phyloP scores from a whole-genome alignment of 1,140 invertebrate species.

The Gryllus bimaculatus region DNA sequence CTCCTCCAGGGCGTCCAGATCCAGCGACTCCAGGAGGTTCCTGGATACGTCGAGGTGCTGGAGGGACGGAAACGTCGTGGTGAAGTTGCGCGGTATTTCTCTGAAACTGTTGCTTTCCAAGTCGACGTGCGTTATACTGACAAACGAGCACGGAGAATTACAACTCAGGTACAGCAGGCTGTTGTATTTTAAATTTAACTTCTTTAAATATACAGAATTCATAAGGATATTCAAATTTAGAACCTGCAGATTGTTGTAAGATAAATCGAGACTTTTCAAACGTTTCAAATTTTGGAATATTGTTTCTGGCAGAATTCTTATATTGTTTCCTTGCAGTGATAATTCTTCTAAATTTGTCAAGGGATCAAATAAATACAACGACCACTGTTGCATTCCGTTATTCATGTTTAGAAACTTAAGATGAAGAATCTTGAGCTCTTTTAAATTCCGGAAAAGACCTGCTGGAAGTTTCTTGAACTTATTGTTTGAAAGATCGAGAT shows the following conservation, averaged over 20 bases:
- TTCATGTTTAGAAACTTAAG: not conserved
- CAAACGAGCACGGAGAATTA: not conserved
- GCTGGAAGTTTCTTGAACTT: not conserved
- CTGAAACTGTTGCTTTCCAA: not conserved
- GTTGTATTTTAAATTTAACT: not conserved
- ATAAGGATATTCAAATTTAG: not conserved
- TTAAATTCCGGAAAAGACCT: not conserved
- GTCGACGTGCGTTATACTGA: not conserved
- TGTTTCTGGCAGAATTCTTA: not conserved
- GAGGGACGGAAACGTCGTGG: not conserved
- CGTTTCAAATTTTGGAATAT: not conserved
- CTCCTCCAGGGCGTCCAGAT: not conserved
- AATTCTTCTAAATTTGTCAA: not conserved
- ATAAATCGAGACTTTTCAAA: not conserved
- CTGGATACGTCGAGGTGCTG: not conserved
- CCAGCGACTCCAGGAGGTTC: not conserved
- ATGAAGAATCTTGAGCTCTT: not conserved
- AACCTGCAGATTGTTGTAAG: not conserved
- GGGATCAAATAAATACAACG: not conserved
- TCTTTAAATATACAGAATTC: not conserved
- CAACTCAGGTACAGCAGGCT: not conserved
- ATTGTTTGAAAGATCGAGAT: not conserved
- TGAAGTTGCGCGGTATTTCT: not conserved
- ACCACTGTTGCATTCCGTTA: not conserved
- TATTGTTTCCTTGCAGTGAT: not conserved